phyloP scores from a whole-genome alignment of 2,888 invertebrate species.

The Stenodema calcarata region DNA sequence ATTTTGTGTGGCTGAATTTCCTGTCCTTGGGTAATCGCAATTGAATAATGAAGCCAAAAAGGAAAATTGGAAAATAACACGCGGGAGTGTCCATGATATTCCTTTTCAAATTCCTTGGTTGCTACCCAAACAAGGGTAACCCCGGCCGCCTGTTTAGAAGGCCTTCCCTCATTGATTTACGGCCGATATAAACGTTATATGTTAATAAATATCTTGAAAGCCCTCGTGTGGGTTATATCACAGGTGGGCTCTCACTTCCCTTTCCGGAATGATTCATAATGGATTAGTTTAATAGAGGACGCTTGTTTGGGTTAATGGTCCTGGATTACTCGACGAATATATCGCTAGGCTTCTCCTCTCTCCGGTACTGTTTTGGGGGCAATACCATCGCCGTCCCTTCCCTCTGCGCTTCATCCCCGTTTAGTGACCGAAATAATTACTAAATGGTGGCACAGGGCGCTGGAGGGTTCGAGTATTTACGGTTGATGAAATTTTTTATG shows the following conservation, averaged over 20 bases:
- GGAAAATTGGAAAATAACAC: too few species aligned
- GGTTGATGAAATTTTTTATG: background rate
- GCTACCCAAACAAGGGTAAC: background rate
- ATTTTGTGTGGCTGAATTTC: too few species aligned
- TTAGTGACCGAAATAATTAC: background rate
- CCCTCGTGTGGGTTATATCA: constrained; percentile 30
- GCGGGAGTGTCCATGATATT: background rate
- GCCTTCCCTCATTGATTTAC: constrained; percentile 8
- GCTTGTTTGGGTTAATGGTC: constrained; percentile 38
- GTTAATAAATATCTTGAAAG: constrained; percentile 27
- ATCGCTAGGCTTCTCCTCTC: constrained; percentile 5
- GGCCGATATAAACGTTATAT: constrained; percentile 25
- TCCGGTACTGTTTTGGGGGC: background rate
- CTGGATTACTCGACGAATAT: constrained; percentile 29
- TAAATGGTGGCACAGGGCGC: background rate
- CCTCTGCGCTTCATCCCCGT: background rate
- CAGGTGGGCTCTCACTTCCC: constrained; percentile 17
- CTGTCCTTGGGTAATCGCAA: too few species aligned
- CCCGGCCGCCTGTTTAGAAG: background rate
- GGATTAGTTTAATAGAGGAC: constrained; percentile 43
- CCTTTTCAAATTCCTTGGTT: background rate
- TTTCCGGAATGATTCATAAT: constrained; percentile 39
- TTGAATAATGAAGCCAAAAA: too few species aligned
- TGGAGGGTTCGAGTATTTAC: background rate
- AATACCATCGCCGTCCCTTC: background rate